phyloP scores from a whole-genome alignment of 2,888 invertebrate genomes.

The Mechanitis mazaeus region DNA sequence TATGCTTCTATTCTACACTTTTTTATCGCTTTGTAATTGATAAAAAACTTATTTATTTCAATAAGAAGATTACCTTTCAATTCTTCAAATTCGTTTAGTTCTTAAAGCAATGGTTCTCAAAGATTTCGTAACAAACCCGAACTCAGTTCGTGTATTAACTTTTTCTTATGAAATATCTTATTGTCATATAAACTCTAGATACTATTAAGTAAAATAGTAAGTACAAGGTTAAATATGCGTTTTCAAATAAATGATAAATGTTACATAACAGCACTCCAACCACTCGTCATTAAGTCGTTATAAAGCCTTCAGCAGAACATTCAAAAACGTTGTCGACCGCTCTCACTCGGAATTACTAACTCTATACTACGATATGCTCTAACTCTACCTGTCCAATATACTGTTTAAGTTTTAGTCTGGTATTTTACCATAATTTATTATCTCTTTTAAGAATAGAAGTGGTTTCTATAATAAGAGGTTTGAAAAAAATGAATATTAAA shows the following conservation, averaged over 20 bases:
- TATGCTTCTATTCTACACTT: neutral
- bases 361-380: constrained; percentile 1
- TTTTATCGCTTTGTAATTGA: too few relatives aligned
- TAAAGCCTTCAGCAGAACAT: neutral
- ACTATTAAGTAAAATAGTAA: too few relatives aligned
- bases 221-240: neutral
- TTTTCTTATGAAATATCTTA: too few relatives aligned
- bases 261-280: constrained; percentile 5
- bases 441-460: too few relatives aligned
- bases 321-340: constrained; percentile 6
- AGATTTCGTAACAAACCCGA: neutral
- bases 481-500: too few relatives aligned
- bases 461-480: too few relatives aligned
- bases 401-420: neutral
- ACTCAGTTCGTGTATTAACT: too few relatives aligned
- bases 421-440: too few relatives aligned
- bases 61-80: too few relatives aligned
- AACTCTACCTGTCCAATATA: neutral
- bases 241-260: neutral
- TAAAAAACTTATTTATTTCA: too few relatives aligned
- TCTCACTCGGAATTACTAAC: constrained; percentile 1
- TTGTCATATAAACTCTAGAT: too few relatives aligned
- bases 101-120: neutral
- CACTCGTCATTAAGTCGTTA: constrained; percentile 4
- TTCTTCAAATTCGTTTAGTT: neutral